Percentiles rank a stretch among this genome's conserved stretches.
Evolutionary conservation across 1,140 invertebrate genomes (phyloP).

Genomic region (Idris sp.): DNA sequence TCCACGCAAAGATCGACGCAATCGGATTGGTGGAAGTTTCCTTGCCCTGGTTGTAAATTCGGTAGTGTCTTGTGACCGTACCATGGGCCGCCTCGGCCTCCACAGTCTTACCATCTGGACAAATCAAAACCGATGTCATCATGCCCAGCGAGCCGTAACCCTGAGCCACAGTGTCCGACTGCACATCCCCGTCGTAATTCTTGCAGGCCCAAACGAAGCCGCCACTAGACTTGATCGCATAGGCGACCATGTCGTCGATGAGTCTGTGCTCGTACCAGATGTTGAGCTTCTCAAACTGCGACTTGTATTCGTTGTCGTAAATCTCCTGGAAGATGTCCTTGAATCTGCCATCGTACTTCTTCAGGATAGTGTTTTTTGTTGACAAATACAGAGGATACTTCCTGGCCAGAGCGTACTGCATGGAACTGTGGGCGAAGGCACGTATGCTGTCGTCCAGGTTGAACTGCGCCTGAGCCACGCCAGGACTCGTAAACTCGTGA

Average conservation of each 20-base stretch:
- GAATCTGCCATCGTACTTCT: constrained; percentile 98
- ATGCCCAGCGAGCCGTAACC: constrained; percentile 94
- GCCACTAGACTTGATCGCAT: constrained; percentile 98
- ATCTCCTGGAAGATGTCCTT: constrained; percentile 99
- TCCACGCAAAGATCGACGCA: constrained; percentile 99
- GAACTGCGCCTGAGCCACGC: constrained; percentile 96
- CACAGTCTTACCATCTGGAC: constrained; percentile 97
- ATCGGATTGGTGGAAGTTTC: constrained; percentile 99
- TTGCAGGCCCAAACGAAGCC: constrained; percentile 99
- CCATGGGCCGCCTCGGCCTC: constrained; percentile 99
- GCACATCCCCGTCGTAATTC: constrained; percentile 99
- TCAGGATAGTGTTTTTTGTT: constrained; percentile 99
- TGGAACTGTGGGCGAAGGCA: constrained; percentile 96
- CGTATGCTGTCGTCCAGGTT: constrained; percentile 96
- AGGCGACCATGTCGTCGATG: constrained; percentile 99
- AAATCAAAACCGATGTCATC: constrained; percentile 97
- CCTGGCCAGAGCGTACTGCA: constrained; percentile 92
- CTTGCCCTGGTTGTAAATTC: constrained; percentile 95
- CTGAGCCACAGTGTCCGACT: constrained; percentile 98
- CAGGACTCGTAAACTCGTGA: constrained; percentile 90
- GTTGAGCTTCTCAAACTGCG: constrained; percentile 88
- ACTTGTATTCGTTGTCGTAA: constrained; percentile 94
- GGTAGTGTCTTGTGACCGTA: constrained; percentile 96
- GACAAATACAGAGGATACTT: constrained; percentile 95
- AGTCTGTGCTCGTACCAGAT: constrained; percentile 99